Conservation (phyloP, 2,888 invertebrate species). For the Eudemis profundana region DNA sequence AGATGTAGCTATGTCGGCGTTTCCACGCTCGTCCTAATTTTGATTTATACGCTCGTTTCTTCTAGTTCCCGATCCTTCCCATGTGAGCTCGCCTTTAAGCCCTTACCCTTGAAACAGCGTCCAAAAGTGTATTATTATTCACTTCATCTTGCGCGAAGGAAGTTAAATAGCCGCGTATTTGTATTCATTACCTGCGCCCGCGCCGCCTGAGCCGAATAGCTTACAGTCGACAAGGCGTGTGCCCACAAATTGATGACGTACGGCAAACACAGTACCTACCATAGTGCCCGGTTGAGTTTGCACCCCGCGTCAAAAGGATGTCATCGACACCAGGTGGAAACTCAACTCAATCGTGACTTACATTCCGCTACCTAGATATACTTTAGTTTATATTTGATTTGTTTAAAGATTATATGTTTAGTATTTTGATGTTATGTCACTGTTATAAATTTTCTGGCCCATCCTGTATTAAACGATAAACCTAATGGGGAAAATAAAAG, state of each 20-base stretch:
- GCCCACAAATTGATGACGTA: conserved; percentile 22
- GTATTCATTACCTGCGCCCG: conserved; percentile 76
- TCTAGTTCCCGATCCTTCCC: conserved; percentile 33
- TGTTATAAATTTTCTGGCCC: too few species aligned
- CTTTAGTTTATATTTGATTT: too few species aligned
- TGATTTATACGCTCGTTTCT: not conserved
- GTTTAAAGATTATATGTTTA: too few species aligned
- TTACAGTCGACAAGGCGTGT: conserved; percentile 49
- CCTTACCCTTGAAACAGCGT: conserved; percentile 63
- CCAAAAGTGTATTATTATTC: conserved; percentile 65
- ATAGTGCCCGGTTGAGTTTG: not conserved
- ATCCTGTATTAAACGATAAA: too few species aligned
- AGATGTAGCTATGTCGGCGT: not conserved
- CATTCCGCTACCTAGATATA: too few species aligned
- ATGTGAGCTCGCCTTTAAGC: conserved; percentile 57
- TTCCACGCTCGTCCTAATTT: not conserved
- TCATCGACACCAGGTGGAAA: too few species aligned
- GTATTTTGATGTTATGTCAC: too few species aligned
- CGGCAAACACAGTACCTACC: too few species aligned
- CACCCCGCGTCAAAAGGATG: too few species aligned
- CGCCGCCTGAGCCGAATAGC: conserved; percentile 69
- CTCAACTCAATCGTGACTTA: too few species aligned
- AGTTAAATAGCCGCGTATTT: conserved; percentile 80
- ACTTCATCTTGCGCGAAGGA: conserved; percentile 67
- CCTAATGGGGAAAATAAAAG: too few species aligned